phyloP scores from a whole-genome alignment of 2,113 vertebrate species.

The Cygnus buccinator region DNA sequence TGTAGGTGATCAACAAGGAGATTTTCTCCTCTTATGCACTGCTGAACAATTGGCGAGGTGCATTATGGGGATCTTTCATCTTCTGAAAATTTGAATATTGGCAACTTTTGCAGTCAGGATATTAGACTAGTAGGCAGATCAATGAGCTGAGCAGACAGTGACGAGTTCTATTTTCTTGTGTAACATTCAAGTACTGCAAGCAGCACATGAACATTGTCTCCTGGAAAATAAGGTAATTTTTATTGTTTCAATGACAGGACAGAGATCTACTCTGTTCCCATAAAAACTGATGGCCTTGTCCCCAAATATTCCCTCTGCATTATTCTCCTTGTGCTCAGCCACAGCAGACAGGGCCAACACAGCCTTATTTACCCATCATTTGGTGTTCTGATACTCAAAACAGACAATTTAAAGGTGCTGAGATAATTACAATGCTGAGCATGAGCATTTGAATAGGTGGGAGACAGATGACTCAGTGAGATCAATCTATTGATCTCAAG shows the following conservation, averaged over 20 bases:
- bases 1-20: background rate
- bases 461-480: conserved; percentile 40
- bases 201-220: background rate
- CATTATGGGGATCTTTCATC: background rate
- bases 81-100: background rate
- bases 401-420: background rate
- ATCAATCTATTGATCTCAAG: conserved; percentile 51
- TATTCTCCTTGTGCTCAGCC: background rate
- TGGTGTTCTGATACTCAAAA: background rate
- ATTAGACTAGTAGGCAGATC: background rate
- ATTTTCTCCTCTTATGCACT: background rate
- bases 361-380: background rate
- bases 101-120: background rate
- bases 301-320: background rate
- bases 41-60: background rate
- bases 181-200: background rate
- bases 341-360: background rate
- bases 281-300: background rate
- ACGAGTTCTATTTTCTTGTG: background rate
- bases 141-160: background rate
- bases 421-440: conserved; percentile 11
- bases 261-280: background rate
- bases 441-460: conserved; percentile 1
- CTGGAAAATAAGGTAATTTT: background rate
- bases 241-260: background rate